phyloP scores from a whole-genome alignment of 2,888 invertebrate species.

The Scaptodrosophila latifasciaeformis region DNA sequence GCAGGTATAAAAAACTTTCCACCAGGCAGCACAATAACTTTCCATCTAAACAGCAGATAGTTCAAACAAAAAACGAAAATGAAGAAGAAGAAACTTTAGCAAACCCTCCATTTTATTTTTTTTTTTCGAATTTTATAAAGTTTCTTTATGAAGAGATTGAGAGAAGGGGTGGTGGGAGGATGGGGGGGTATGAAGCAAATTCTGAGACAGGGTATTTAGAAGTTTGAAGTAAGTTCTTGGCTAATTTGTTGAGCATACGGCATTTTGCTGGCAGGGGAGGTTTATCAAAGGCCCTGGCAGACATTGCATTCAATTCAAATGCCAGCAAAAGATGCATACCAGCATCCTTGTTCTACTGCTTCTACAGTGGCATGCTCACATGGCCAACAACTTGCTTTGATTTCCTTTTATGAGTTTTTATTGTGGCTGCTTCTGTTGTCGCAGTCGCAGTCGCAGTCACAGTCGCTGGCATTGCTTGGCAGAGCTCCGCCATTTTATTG shows the following conservation, averaged over 20 bases:
- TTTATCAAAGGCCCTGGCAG: not conserved
- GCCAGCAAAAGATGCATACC: no score
- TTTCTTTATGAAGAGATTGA: no score
- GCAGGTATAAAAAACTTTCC: slow-evolving; percentile 38
- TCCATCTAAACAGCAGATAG: no score
- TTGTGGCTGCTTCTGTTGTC: slow-evolving; percentile 24
- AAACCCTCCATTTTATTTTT: no score
- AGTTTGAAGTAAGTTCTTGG: slow-evolving; percentile 9
- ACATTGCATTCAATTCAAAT: not conserved
- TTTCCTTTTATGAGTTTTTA: slow-evolving; percentile 35
- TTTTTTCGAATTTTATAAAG: no score
- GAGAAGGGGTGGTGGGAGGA: no score
- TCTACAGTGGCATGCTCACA: no score
- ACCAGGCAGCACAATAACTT: slow-evolving; percentile 61
- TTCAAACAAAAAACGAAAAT: slow-evolving; percentile 37
- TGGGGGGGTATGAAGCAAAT: no score
- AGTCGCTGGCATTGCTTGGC: no score
- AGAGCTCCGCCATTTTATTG: slow-evolving; percentile 49
- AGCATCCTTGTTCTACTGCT: no score
- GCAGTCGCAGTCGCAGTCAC: slow-evolving; percentile 18
- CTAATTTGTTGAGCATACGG: no score
- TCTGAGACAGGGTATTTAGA: slow-evolving; percentile 3
- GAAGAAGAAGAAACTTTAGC: slow-evolving; percentile 1
- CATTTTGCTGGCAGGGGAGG: no score
- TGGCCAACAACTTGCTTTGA: slow-evolving; percentile 15